Base-by-base conservation (phyloP, 2,797 vertebrate genomes). In the Anniella stebbinsi region DNA sequence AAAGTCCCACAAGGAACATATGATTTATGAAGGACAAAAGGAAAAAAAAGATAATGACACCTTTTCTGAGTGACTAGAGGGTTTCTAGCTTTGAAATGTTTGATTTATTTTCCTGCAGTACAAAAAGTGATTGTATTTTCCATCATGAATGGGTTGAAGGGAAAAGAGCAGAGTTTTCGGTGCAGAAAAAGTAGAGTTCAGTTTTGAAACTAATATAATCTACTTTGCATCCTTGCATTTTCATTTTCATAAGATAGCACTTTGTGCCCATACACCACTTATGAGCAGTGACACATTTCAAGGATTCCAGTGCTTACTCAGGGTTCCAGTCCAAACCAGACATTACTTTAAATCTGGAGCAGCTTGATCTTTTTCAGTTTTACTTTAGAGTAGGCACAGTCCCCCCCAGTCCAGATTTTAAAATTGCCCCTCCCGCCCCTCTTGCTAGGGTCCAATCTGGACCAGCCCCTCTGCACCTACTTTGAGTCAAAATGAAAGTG, bases 121-220 rank as follows among this genome's bases (percentile, higher is more conserved):
- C 33, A 93, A 95, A 54, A 93, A 93, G 93, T 92, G 87, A 92
- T 91, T 94, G 93, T 93, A 12, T 94, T 84, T 93, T 93, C 84
- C 91, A 51, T 93, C 13, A 77, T 76, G 80, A 89, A 95, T 93
- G 93, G 93, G 88, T 95, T 86, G 57, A 81, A 33, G 90, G 80
- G 86, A 57, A 90, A 96, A 90, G 93, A 85, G 87, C 91, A 80
- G 81, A 4, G 63, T 66, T 69, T 33, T 45, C 41, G 36, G 17
- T 63, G 9, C 70, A 78, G 28, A 85, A 78, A 57, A 80, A 17
- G 66, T 78, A 54, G 23, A 15, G 36, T 80, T 80, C 54, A 60
- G 11, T 78, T 89, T 86, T 80, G 75, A 85, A 89, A 72, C 51
- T 23, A 25, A 84, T 77, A 33, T 25, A 82, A 72, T 54, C 9